Conservation (phyloP, 2,888 invertebrate genomes). For the Leptarthrus brevirostris region DNA sequence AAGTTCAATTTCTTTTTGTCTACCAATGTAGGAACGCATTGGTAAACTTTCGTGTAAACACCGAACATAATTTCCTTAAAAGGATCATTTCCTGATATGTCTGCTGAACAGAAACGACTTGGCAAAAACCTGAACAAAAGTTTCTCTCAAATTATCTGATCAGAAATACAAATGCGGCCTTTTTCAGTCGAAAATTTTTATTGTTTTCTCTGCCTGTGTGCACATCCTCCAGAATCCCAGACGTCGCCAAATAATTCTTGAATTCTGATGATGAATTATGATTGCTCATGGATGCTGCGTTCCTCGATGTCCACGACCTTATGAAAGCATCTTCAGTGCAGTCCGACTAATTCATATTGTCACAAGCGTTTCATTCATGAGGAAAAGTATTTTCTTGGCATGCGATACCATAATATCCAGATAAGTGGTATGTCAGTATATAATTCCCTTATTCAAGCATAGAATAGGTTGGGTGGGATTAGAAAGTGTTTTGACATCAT, state of each 20-base stretch:
- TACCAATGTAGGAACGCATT: no score
- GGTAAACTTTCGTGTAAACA: no score
- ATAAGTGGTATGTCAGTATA: neutral
- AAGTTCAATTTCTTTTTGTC: no score
- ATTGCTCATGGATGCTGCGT: slow-evolving; percentile 7
- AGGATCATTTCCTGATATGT: no score
- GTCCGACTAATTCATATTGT: neutral
- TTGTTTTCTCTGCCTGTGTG: slow-evolving; percentile 9
- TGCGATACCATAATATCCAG: neutral
- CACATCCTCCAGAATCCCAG: slow-evolving; percentile 20
- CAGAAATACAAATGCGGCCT: slow-evolving; percentile 31
- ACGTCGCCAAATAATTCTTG: slow-evolving; percentile 46
- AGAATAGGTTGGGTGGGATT: no score
- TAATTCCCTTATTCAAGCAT: neutral
- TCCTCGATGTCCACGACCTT: slow-evolving; percentile 9
- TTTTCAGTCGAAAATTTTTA: slow-evolving; percentile 14
- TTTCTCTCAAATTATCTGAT: slow-evolving; percentile 28
- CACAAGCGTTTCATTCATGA: slow-evolving; percentile 9
- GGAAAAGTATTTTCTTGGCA: slow-evolving; percentile 18
- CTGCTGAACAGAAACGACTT: neutral
- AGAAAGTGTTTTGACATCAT: slow-evolving; percentile 27
- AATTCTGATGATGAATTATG: slow-evolving; percentile 43
- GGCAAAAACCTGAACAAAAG: slow-evolving; percentile 42
- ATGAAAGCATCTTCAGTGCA: neutral
- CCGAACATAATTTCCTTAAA: no score